Evolutionary conservation across 2,888 invertebrate species (phyloP).

Genomic region (Hypercompe scribonia): DNA sequence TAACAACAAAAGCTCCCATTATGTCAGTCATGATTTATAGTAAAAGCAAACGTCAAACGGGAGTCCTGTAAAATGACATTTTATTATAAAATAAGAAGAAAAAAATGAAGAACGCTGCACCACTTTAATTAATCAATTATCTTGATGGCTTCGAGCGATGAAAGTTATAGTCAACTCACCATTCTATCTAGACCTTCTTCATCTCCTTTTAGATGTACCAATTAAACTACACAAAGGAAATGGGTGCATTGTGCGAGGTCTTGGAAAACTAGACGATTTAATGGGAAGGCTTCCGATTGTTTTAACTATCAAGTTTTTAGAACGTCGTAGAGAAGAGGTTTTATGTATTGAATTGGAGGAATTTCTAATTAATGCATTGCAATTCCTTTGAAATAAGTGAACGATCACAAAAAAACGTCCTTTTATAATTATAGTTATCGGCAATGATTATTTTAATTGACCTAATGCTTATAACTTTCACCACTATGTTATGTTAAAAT

Average conservation of each 20-base stretch:
- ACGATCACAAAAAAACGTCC: not conserved
- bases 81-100: conserved; percentile 36
- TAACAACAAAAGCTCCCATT: conserved; percentile 15
- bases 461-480: too few relatives aligned
- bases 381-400: not conserved
- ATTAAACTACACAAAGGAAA: not conserved
- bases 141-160: conserved; percentile 60
- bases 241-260: conserved; percentile 36
- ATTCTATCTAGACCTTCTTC: conserved; percentile 31
- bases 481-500: too few relatives aligned
- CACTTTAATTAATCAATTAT: conserved; percentile 73
- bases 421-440: not conserved
- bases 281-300: conserved; percentile 63
- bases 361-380: not conserved
- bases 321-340: conserved; percentile 34
- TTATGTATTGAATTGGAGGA: conserved; percentile 16
- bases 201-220: conserved; percentile 11
- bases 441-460: too few relatives aligned
- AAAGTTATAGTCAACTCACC: conserved; percentile 58
- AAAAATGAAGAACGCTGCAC: conserved; percentile 55
- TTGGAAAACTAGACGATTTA: conserved; percentile 51
- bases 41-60: conserved; percentile 26
- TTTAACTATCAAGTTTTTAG: conserved; percentile 56
- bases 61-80: conserved; percentile 38
- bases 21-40: conserved; percentile 29